These are phyloP conservation scores for Oceanodroma leucorhoa DNA, from an alignment of 2,797 vertebrate genomes.

Conservation along the genomic window DNA sequence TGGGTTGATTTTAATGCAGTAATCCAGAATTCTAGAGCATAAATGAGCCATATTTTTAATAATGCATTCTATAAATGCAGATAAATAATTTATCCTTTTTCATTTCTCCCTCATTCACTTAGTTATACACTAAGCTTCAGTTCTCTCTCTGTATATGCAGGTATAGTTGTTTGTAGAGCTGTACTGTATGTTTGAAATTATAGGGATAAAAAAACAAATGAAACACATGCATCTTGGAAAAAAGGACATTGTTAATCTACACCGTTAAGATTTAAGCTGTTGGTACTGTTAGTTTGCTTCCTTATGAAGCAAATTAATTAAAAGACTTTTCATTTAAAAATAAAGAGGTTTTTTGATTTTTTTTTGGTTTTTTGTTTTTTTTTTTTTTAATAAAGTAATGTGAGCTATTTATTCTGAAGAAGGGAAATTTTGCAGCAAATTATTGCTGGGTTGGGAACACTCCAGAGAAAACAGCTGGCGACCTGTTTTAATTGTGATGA, in stretches of 20 bases:
- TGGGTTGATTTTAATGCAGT: neutral
- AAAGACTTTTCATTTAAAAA: neutral
- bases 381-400: neutral
- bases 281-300: neutral
- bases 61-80: neutral
- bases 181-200: neutral
- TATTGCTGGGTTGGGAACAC: neutral
- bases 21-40: neutral
- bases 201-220: neutral
- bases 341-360: neutral
- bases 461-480: slow-evolving; percentile 15
- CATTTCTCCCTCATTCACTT: neutral
- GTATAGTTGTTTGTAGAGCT: neutral
- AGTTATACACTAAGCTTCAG: neutral
- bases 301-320: neutral
- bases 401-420: neutral
- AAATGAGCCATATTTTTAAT: neutral
- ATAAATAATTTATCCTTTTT: neutral
- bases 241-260: neutral
- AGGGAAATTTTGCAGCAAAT: neutral
- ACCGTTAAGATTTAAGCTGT: neutral
- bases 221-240: neutral
- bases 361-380: neutral
- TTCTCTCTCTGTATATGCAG: neutral
- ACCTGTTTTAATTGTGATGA: slow-evolving; percentile 21